Evolutionary conservation across 2,113 vertebrate genomes (phyloP).

Genomic region (Poeciliopsis retropinna): DNA sequence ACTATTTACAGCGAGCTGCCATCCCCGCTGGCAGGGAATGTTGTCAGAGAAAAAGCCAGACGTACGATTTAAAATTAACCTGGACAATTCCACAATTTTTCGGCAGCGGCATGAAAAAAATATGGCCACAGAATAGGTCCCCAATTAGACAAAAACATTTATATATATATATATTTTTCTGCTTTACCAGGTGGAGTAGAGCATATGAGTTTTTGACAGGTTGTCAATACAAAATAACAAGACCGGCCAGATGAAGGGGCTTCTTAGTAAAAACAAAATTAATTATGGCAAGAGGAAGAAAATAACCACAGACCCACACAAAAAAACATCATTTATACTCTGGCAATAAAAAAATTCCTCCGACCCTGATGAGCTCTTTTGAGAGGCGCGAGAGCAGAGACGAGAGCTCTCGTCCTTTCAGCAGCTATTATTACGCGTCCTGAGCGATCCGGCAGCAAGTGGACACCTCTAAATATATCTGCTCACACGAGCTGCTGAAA

Average conservation of each 20-base stretch:
- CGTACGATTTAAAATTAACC: not conserved
- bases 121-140: not conserved
- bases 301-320: not conserved
- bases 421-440: not conserved
- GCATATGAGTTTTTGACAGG: not conserved
- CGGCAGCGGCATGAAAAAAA: not conserved
- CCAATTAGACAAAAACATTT: not conserved
- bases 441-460: not conserved
- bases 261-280: not conserved
- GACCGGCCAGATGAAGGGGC: not conserved
- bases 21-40: conserved; percentile 1
- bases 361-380: not conserved
- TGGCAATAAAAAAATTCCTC: not conserved
- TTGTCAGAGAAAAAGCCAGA: conserved; percentile 8
- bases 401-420: not conserved
- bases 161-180: not conserved
- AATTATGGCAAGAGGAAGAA: not conserved
- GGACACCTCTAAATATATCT: not conserved
- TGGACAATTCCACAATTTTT: not conserved
- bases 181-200: not conserved
- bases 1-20: conserved; percentile 20
- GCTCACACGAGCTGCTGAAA: not conserved
- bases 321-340: not conserved
- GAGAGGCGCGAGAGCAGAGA: not conserved
- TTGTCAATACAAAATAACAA: not conserved